Base-by-base conservation (phyloP, 2,888 invertebrate species). In the Marasmarcha lunaedactyla region DNA sequence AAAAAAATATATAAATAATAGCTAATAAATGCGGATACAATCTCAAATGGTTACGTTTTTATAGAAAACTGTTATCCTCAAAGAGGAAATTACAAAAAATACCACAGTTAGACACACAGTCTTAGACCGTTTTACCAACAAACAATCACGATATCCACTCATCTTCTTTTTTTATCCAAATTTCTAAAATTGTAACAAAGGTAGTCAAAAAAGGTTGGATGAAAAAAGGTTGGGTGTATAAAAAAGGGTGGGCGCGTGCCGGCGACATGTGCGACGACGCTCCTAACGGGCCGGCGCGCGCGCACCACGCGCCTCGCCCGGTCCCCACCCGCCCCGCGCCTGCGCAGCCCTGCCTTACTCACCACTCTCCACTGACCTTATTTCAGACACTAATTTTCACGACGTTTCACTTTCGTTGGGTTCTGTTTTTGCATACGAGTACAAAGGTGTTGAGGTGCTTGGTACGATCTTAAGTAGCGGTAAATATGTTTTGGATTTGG, bases 221-320 rank as follows among this genome's bases (percentile, higher is more conserved):
- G 66, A 63, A 72, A 76, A 76, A 71, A 68, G 62, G 54, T 57
- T 52, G 50, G 61, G 7, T 12, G 34, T 67, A 78, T 78, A 79
- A 78, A 77, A 70, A 50, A 50, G 65, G 61, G 63, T 62, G 65
- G 68, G 74, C 83, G 81, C 83, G 83, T 79, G 81, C 79, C 79
- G 60, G 46, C 55, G 76, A 78, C 77, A 77, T 81, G 79, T 79
- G 81, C 79, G 81, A 79, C 71, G 70, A 71, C 73, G 63, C 56
- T 49, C 55, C 54, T 47, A 46, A 42, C 45, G 45, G 49, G 46
- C 45, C 44, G n/a, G n/a, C n/a, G n/a, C n/a, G n/a, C n/a, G n/a
- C n/a, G n/a, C n/a, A n/a, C n/a, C n/a, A n/a, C n/a, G n/a, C n/a
- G n/a, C n/a, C n/a, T n/a, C n/a, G n/a, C n/a, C n/a, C n/a, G n/a